Conservation (phyloP, 2,113 vertebrate species). For the Agelaius phoeniceus region DNA sequence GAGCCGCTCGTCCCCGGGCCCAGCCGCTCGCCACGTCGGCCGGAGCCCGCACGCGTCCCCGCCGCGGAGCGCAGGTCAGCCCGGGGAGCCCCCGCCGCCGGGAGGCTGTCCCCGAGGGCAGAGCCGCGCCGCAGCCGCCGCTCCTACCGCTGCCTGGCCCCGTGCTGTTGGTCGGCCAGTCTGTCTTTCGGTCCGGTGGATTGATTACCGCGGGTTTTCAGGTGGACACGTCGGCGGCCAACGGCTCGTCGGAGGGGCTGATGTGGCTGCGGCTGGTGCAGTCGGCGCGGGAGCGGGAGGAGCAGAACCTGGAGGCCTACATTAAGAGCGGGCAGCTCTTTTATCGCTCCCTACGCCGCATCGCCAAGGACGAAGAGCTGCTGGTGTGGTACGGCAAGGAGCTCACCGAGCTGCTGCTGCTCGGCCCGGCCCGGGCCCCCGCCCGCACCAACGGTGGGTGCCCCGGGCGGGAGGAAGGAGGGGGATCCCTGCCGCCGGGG, state of each 20-base stretch:
- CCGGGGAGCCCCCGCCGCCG: background rate
- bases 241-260: conserved; percentile 90
- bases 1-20: background rate
- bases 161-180: background rate
- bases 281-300: conserved; percentile 91
- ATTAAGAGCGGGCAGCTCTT: conserved; percentile 97
- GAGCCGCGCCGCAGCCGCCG: background rate
- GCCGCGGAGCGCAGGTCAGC: background rate
- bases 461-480: background rate
- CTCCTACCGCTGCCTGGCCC: background rate
- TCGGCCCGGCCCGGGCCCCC: conserved; percentile 76
- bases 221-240: conserved; percentile 96
- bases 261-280: conserved; percentile 97
- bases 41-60: background rate
- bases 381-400: conserved; percentile 98
- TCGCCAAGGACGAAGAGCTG: conserved; percentile 96
- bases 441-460: conserved; percentile 84
- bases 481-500: background rate
- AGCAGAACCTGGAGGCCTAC: conserved; percentile 97
- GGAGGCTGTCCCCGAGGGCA: background rate
- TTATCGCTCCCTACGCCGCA: conserved; percentile 92
- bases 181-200: background rate
- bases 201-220: conserved; percentile 28
- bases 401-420: conserved; percentile 89
- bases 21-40: background rate